Percentiles rank a stretch among this genome's conserved stretches.
Conservation (phyloP, 1,140 invertebrate species). For the Brachionus asplanchnoidis region DNA sequence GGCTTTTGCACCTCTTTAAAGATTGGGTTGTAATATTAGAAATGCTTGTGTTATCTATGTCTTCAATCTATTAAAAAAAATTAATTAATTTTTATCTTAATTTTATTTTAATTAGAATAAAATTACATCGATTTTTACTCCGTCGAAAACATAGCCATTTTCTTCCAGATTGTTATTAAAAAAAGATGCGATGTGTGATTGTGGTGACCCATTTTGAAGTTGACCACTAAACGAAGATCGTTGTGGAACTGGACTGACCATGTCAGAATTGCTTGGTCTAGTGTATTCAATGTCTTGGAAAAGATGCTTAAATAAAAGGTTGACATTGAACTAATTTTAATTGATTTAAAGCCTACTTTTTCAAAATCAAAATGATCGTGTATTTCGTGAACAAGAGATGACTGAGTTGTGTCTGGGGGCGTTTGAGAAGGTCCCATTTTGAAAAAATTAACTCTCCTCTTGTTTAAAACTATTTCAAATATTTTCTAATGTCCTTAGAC, state of each 20-base stretch:
- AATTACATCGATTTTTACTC: conserved; percentile 39
- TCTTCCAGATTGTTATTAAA: conserved; percentile 27
- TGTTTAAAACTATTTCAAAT: background rate
- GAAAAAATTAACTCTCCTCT: background rate
- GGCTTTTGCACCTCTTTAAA: conserved; percentile 49
- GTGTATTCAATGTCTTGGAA: background rate
- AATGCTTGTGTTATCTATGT: conserved; percentile 39
- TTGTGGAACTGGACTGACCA: background rate
- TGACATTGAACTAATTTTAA: too few species aligned
- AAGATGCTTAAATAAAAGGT: background rate
- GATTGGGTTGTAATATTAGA: conserved; percentile 47
- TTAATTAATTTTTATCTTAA: background rate
- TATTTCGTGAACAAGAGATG: conserved; percentile 1
- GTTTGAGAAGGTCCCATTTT: background rate
- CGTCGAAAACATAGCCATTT: conserved; percentile 39
- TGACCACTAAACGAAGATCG: background rate
- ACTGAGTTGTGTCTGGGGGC: background rate
- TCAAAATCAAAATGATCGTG: conserved; percentile 25
- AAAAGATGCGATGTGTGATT: background rate
- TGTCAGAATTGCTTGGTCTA: background rate
- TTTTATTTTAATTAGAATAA: background rate
- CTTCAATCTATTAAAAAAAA: conserved; percentile 25
- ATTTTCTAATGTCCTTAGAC: background rate
- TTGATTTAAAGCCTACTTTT: background rate
- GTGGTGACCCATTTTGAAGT: background rate